phyloP scores from a whole-genome alignment of 2,797 vertebrate genomes.

The Choloepus didactylus region DNA sequence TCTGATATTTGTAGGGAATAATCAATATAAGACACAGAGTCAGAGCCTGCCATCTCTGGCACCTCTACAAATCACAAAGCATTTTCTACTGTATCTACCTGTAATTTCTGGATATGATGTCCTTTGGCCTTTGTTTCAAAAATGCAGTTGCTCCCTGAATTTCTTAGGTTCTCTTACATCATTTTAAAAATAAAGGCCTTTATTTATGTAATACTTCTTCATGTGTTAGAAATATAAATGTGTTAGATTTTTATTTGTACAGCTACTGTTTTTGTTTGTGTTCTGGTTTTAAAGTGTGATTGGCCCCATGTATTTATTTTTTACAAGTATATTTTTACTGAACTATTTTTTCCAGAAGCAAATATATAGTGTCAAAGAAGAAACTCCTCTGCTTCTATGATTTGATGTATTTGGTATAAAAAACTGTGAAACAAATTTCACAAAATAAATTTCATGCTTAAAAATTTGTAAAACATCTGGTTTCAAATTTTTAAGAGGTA shows the following conservation, averaged over 20 bases:
- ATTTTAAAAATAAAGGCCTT: not conserved
- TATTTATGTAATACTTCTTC: not conserved
- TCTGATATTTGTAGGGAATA: not conserved
- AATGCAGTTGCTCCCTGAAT: not conserved
- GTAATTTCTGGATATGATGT: not conserved
- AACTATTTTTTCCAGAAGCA: not conserved
- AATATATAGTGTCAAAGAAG: not conserved
- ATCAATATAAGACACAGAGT: not conserved
- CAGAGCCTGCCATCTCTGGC: not conserved
- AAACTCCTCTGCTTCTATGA: not conserved
- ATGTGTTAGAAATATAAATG: not conserved
- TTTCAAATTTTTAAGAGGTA: not conserved
- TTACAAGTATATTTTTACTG: not conserved
- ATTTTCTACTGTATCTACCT: not conserved
- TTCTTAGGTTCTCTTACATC: not conserved
- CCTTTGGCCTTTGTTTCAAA: not conserved
- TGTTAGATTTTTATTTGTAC: not conserved
- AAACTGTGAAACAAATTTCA: not conserved
- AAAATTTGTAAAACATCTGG: not conserved
- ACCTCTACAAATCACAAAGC: rapidly evolving
- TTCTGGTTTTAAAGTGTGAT: not conserved
- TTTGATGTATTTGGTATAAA: not conserved
- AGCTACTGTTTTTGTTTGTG: not conserved
- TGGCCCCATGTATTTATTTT: not conserved
- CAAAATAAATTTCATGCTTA: not conserved